Evolutionary conservation across 2,888 invertebrate genomes (phyloP), one percentile per base, ranked within the genome.

Genomic region (Chaitophorus viminalis): DNA sequence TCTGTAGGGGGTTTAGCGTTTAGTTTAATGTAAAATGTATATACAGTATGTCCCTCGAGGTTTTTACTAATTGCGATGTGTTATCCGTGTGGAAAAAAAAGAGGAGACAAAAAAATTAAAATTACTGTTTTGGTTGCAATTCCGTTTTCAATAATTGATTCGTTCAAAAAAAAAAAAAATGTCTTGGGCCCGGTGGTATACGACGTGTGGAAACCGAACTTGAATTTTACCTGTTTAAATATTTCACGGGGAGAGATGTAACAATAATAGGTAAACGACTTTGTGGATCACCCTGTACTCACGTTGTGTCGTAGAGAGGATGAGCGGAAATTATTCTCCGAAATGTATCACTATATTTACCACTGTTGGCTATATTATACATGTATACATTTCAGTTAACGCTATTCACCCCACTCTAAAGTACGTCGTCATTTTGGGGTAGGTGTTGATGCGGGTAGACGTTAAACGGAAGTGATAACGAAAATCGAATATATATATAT

Each of bases 281-380:
- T 11, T 46, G 14, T 60, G 21, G 60, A 8, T 46, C 46, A 60
- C 60, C 70, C 70, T 31, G 70, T 31, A 36, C 11, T 33, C 46
- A 60, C 29, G 29, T 52, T 68, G 46, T 25, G 52, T 60, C 21
- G 29, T 4, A n/a, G 60, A 84, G 75, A 84, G 75, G 83, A 84
- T 18, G 60, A 84, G 75, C 75, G 75, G 83, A 84, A 84, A 84
- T 84, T 84, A 84, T 75, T 84, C 83, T 21, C 39, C 17, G 60
- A 84, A 83, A 83, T 39, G 60, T 60, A 82, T 52, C 33, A 65
- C 14, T 60, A 33, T n/a, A 36, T 60, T 60, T 60, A 60, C 60
- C 6, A 31, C 4, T 25, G 17, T 18, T 6, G n/a, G 18, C 72
- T 33, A 18, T 17, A 25, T n/a, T 54, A 36, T 36, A 6, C 31